Percentiles rank a stretch among this genome's conserved stretches.
Conservation (phyloP, 2,888 invertebrate genomes). For the Drosophila limbata region DNA sequence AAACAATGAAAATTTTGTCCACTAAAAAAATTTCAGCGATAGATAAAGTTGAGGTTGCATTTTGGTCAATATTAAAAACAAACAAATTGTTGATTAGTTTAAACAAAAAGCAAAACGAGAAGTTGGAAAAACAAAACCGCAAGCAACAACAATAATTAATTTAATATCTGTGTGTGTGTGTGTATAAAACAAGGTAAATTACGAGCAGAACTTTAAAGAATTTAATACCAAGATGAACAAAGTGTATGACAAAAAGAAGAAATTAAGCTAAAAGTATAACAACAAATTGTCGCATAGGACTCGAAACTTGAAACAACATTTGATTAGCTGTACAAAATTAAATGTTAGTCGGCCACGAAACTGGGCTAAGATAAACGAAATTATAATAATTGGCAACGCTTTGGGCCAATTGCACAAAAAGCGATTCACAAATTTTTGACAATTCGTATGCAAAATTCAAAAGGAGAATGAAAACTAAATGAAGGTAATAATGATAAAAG, state of each 20-base stretch:
- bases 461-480: slow-evolving; percentile 39
- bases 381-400: slow-evolving; percentile 50
- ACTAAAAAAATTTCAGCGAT: slow-evolving; percentile 47
- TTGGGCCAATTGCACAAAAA: slow-evolving; percentile 57
- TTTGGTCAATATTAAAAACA: slow-evolving; percentile 62
- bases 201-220: slow-evolving; percentile 70
- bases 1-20: slow-evolving; percentile 51
- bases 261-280: slow-evolving; percentile 30
- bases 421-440: slow-evolving; percentile 38
- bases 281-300: slow-evolving; percentile 64
- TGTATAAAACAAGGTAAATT: slow-evolving; percentile 43
- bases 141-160: slow-evolving; percentile 78
- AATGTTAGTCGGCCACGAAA: slow-evolving; percentile 45
- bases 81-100: slow-evolving; percentile 76
- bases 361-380: slow-evolving; percentile 41
- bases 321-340: slow-evolving; percentile 66
- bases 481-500: slow-evolving; percentile 21
- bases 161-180: slow-evolving; percentile 78
- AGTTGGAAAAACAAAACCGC: slow-evolving; percentile 58
- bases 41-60: slow-evolving; percentile 68
- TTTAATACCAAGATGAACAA: slow-evolving; percentile 64
- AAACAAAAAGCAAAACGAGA: slow-evolving; percentile 57
- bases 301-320: slow-evolving; percentile 54
- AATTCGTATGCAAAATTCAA: slow-evolving; percentile 58
- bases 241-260: slow-evolving; percentile 45